phyloP scores from a whole-genome alignment of 35 echinoderm and acorn worm genomes.

The Lytechinus pictus region DNA sequence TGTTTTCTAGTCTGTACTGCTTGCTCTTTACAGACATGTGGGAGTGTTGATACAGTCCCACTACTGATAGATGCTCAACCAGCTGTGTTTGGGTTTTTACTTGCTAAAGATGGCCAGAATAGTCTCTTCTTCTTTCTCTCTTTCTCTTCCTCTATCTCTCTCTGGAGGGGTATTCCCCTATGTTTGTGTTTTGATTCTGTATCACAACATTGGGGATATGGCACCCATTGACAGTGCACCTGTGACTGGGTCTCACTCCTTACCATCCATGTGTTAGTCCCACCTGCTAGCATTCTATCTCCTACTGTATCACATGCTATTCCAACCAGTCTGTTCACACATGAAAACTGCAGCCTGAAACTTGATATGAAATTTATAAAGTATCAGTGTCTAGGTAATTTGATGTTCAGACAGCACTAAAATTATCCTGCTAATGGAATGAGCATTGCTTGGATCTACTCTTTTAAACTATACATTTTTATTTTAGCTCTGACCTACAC shows the following conservation, averaged over 20 bases:
- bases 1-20: too few species aligned
- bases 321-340: neutral
- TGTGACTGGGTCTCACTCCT: constrained; percentile 32
- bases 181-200: constrained; percentile 1
- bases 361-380: too few species aligned
- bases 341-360: too few species aligned
- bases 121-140: neutral
- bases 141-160: neutral
- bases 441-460: too few species aligned
- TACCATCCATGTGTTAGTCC: neutral
- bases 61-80: constrained; percentile 4
- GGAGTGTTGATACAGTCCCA: constrained; percentile 30
- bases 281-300: neutral
- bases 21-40: neutral
- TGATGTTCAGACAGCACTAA: too few species aligned
- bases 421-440: too few species aligned
- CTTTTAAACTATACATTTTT: too few species aligned
- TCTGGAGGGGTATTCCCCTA: constrained; percentile 15
- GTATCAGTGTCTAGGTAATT: too few species aligned
- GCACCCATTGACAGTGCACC: constrained; percentile 17
- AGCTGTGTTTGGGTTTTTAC: constrained; percentile 44
- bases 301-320: constrained; percentile 39
- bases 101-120: neutral
- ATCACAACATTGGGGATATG: neutral
- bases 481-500: too few species aligned